Evolutionary conservation across 2,888 invertebrate genomes (phyloP), one percentile per base, ranked within the genome.

Genomic region (Pilophorus perplexus): DNA sequence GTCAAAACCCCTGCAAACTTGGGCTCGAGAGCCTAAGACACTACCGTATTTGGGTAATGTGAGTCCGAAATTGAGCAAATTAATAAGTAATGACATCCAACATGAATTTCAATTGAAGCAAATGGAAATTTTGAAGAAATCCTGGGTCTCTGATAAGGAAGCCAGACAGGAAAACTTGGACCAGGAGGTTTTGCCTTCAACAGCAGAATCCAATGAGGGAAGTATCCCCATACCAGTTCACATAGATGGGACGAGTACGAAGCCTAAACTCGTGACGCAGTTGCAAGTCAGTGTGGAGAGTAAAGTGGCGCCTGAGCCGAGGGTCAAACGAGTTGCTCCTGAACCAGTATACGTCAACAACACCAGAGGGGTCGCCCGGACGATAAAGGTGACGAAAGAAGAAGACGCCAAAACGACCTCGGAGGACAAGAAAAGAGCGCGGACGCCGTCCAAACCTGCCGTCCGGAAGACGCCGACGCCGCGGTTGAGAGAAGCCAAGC

Each of bases 61-160:
- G 5, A 69, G 69, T 23, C 69, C 69, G n/a, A 69, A 69, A 62
- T 55, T 69, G 48, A 64, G 67, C 27, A 69, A 66, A 65, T 55
- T 69, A 8, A 67, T 69, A 16, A 64, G 64, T 12, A 69, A 69
- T 33, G 59, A 64, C 55, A 64, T 66, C 10, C 65, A 67, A 28
- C 65, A 69, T 20, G 69, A 69, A 42, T 69, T 69, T 52, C 67
- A 67, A 37, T 48, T 50, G 48, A 64, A 64, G 25, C 64, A 64
- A 20, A 33, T 64, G 48, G 33, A 64, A 23, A 64, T 64, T 27
- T 18, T 64, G 46, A 50, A 37, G 22, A 46, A 50, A 64, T 46
- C 33, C 8, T 16, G 14, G 16, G 33, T 10, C 4, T 1, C 33
- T 12, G 20, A 18, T 8, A 22, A 44, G 18, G 10, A 10, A 8